Base-by-base conservation (phyloP, 2,888 invertebrate genomes). In the Merodon equestris region DNA sequence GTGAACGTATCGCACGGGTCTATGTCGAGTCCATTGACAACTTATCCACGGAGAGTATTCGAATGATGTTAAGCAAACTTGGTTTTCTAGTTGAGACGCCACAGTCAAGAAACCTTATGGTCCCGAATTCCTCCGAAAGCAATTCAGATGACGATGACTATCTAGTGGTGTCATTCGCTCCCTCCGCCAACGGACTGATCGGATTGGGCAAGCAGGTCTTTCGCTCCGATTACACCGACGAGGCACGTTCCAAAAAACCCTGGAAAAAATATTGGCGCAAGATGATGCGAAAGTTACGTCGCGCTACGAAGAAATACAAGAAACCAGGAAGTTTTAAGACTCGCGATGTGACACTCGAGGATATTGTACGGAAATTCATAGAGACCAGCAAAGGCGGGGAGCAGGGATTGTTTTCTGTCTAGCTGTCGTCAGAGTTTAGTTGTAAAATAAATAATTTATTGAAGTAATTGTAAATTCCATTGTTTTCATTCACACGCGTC, bases 251-350 rank as follows among this genome's bases (percentile, higher is more conserved):
- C 36, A 70, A 47, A 15, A 60, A 47, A 7, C 60, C 74, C 36
- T 54, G 64, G 64, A 60, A 79, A 19, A 63, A 13, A 51, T 79
- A 74, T 48, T 47, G 74, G 7, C 74, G 74, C 4, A 74, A 42
- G 51, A 64, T 74, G 40, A 56, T 48, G 19, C 74, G 74, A 60
- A 73, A 74, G 58, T 64, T 74, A 18, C 79, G 74, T 15, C 68
- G 68, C 9, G 56, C 10, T 9, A 63, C 61, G 1, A 77, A 34
- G 40, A 77, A 73, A 48, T 63, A 48, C 44, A 74, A 70, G 47
- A 58, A 60, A 45, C 36, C 38, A 12, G 74, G 74, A 54, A 70
- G 27, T 18, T 36, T 64, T 34, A 74, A 73, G 48, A 70, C 79
- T 14, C 34, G 44, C 14, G 79, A 79, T 34, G 10, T 73, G 53